These are phyloP conservation scores for Enteromius trimaculatus DNA, from an alignment of 2,797 vertebrate species.

Conservation along the genomic window DNA sequence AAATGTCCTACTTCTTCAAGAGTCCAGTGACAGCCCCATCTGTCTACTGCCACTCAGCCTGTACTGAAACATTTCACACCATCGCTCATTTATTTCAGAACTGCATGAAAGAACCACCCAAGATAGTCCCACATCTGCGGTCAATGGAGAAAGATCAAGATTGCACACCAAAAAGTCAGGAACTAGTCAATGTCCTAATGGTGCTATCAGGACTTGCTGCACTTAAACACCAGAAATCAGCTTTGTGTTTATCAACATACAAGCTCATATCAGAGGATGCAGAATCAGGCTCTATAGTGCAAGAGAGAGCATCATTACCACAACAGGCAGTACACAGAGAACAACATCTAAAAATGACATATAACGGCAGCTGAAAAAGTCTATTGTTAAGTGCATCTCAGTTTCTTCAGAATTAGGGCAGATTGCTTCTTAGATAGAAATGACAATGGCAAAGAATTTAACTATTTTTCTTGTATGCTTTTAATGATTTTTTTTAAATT, in stretches of 20 bases:
- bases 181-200: not conserved
- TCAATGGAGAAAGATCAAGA: slow-evolving; percentile 9
- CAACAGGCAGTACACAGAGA: not conserved
- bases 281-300: not conserved
- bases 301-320: not conserved
- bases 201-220: not conserved
- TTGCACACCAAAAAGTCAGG: slow-evolving; percentile 16
- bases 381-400: not conserved
- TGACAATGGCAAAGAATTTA: not conserved
- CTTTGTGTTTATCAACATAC: not conserved
- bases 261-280: not conserved
- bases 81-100: slow-evolving; percentile 19
- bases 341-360: not conserved
- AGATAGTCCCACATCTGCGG: not conserved
- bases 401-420: not conserved
- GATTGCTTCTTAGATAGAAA: not conserved
- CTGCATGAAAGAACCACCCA: slow-evolving; percentile 2
- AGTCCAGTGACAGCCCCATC: slow-evolving; percentile 47
- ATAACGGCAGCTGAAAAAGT: not conserved
- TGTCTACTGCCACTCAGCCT: slow-evolving; percentile 53
- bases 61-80: slow-evolving; percentile 41
- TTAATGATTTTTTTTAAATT: not conserved
- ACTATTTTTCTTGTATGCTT: not conserved
- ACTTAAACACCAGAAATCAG: slow-evolving; percentile 12
- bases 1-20: slow-evolving; percentile 43